These are phyloP conservation scores for Zosterops pallidus DNA, from an alignment of 2,113 vertebrate genomes.

Conservation along the genomic window DNA sequence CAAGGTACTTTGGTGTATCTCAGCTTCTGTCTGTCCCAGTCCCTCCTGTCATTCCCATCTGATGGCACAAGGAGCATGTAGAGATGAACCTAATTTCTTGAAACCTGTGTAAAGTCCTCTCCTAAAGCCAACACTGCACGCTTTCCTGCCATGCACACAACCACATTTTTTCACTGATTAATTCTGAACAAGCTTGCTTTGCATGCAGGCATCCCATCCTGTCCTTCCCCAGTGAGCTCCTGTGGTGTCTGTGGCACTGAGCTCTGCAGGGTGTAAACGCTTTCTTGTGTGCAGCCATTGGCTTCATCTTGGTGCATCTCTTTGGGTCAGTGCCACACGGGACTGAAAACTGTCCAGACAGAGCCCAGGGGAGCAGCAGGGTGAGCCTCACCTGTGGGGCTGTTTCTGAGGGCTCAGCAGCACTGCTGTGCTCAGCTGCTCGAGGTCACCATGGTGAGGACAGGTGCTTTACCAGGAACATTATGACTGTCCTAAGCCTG, in stretches of 20 bases:
- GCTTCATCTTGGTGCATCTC: not conserved
- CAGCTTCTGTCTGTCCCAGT: not conserved
- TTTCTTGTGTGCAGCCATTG: not conserved
- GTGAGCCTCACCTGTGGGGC: not conserved
- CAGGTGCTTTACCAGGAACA: not conserved
- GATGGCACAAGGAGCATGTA: not conserved
- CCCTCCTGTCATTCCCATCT: not conserved
- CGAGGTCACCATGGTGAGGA: not conserved
- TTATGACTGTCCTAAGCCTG: not conserved
- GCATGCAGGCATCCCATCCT: not conserved
- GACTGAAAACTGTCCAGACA: not conserved
- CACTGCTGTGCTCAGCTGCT: not conserved
- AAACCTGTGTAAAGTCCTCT: not conserved
- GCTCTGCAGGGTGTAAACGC: not conserved
- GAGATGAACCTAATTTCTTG: not conserved
- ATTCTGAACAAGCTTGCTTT: not conserved
- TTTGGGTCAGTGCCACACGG: not conserved
- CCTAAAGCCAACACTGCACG: not conserved
- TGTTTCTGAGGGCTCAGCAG: not conserved
- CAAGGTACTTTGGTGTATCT: not conserved
- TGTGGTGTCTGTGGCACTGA: not conserved
- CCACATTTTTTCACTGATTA: not conserved
- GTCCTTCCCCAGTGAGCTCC: not conserved
- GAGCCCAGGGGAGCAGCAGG: not conserved
- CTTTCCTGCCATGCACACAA: not conserved